Evolutionary conservation across 2,113 vertebrate genomes (phyloP).

Genomic region (Melanerpes formicivorus): DNA sequence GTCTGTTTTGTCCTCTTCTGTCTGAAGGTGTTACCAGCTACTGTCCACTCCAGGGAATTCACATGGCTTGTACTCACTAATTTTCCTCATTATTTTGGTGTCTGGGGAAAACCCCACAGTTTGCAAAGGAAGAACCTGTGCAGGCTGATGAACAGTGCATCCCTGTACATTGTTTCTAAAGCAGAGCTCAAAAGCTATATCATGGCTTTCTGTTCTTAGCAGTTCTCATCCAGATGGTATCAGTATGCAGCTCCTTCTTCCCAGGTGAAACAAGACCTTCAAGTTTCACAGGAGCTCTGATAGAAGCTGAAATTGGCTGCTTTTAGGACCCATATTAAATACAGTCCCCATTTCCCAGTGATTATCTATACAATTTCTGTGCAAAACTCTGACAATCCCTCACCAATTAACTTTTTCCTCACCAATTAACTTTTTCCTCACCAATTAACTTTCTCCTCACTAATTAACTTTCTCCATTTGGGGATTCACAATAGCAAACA

Average conservation of each 20-base stretch:
- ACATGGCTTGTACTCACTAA: neutral
- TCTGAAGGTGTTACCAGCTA: neutral
- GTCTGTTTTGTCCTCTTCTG: neutral
- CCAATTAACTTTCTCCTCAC: too few species aligned
- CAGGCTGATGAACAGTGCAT: neutral
- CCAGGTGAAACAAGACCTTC: neutral
- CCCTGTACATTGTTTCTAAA: neutral
- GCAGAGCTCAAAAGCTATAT: neutral
- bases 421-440: too few species aligned
- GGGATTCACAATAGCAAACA: neutral
- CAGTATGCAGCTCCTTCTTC: neutral
- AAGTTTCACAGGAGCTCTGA: neutral
- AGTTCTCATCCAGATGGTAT: neutral
- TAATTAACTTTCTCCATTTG: neutral
- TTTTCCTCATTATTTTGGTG: neutral
- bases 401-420: neutral
- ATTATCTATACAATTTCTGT: neutral
- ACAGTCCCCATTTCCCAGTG: neutral
- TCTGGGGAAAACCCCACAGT: neutral
- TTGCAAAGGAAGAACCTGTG: neutral
- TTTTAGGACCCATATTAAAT: neutral
- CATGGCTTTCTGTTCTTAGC: neutral
- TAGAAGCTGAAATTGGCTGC: neutral
- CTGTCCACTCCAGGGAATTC: neutral
- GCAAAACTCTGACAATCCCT: neutral